Evolutionary conservation across 2,797 vertebrate species (phyloP).

Genomic region (Poeciliopsis infans): DNA sequence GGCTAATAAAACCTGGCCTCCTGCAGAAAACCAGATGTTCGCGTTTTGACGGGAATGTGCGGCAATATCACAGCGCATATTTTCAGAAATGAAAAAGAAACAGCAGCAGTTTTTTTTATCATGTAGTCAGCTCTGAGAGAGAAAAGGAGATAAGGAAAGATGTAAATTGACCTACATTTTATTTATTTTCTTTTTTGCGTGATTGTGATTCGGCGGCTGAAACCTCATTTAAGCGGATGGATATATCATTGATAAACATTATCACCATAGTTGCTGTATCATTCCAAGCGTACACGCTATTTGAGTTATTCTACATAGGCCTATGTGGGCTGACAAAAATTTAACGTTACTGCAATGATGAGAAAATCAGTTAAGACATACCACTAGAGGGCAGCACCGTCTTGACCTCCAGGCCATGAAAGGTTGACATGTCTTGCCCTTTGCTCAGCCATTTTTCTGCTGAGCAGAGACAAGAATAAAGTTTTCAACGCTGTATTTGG

Average conservation of each 20-base stretch:
- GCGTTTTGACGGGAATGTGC: conserved; percentile 4
- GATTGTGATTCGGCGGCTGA: not conserved
- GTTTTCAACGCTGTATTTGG: not conserved
- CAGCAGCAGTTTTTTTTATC: not conserved
- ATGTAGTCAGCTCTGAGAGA: not conserved
- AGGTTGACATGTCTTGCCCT: not conserved
- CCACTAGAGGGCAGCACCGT: conserved; percentile 46
- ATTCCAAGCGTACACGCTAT: not conserved
- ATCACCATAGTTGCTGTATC: not conserved
- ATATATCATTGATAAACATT: not conserved
- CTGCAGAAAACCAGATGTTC: conserved; percentile 46
- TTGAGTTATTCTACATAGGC: not conserved
- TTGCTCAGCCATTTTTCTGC: not conserved
- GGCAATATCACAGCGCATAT: conserved; percentile 8
- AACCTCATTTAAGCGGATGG: not conserved
- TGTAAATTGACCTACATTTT: not conserved
- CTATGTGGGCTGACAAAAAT: not conserved
- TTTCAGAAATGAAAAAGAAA: not conserved
- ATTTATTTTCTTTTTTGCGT: not conserved
- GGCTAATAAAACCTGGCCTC: conserved; percentile 22
- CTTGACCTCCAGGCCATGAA: not conserved
- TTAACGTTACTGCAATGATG: not conserved
- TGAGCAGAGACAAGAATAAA: not conserved
- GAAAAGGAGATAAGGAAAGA: not conserved
- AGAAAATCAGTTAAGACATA: not conserved